Base-by-base conservation (phyloP, 2,113 vertebrate genomes). In the Eira barbara region DNA sequence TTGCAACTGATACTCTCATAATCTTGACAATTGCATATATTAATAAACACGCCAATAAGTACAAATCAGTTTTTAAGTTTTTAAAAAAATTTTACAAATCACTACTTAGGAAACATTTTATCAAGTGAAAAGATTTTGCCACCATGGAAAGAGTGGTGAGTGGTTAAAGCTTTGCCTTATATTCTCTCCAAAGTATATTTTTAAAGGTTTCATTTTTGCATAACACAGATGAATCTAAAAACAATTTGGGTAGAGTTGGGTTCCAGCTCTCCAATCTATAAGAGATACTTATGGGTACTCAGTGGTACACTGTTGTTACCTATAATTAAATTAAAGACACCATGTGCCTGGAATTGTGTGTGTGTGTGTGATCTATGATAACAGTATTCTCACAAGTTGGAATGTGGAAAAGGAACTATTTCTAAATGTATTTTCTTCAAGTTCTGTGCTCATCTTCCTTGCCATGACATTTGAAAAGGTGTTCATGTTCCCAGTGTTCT, bases 71-170 rank as follows among this genome's bases (percentile, higher is more conserved):
- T 71, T 76, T 11, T 93, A 88, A 69, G 29, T 85, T 52, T 90
- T 95, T 85, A 57, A 92, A 87, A 21, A 95, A 18, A 93, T 29
- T 78, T 89, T 61, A 25, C 7, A 96, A 91, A 95, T 76, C 3
- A 36, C 3, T 78, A 63, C 52, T 78, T 73, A 69, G 36, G 29
- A 91, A 82, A 82, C 39, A 85, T 59, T 80, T 57, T 8, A 92
- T 73, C 67, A 59, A 89, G 14, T 52, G 6, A 6, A 88, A 65
- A 13, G 1, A 55, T 49, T 93, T 57, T 89, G 11, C 29, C 29
- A 91, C 17, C 1, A 11, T 74, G 21, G 47, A 39, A 59, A 94
- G 10, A 34, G 3, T 61, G 52, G 3, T 55, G 15, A 55, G 52
- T 55, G 6, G 17, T 78, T 81, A 47, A 86, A 94, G 7, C 21